Conservation (phyloP, 2,113 vertebrate genomes). For the Pipra filicauda region DNA sequence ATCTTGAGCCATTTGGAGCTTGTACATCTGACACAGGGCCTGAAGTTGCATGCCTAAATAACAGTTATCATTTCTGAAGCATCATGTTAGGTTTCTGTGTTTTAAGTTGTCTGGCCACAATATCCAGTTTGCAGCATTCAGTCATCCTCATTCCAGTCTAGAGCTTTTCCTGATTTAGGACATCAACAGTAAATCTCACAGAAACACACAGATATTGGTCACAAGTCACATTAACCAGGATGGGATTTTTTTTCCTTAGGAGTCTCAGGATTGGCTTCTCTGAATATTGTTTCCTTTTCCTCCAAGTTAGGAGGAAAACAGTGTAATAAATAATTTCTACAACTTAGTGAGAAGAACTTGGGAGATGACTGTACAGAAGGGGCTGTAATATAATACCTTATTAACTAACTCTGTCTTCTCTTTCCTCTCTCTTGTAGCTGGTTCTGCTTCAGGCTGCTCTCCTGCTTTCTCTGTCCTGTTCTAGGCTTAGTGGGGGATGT, state of each 20-base stretch:
- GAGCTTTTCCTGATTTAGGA: not conserved
- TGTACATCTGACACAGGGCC: not conserved
- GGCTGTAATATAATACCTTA: not conserved
- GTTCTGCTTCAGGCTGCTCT: constrained; percentile 66
- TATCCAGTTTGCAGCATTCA: not conserved
- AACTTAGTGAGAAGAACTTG: not conserved
- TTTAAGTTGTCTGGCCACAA: not conserved
- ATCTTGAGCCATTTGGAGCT: not conserved
- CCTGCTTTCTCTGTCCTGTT: constrained; percentile 63
- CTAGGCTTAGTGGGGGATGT: constrained; percentile 78
- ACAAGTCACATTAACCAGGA: not conserved
- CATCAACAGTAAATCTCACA: not conserved
- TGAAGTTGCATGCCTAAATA: not conserved
- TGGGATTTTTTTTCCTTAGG: not conserved
- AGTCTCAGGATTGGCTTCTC: not conserved
- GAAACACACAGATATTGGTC: not conserved
- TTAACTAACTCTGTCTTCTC: constrained; percentile 65
- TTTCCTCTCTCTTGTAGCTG: constrained; percentile 61
- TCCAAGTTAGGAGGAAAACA: not conserved
- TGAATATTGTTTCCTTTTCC: not conserved
- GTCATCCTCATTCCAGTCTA: not conserved
- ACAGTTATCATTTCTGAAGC: not conserved
- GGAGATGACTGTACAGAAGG: not conserved
- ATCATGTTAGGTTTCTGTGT: not conserved
- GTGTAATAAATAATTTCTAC: not conserved